Evolutionary conservation across 2,113 vertebrate genomes (phyloP).

Genomic region (Chauna torquata): DNA sequence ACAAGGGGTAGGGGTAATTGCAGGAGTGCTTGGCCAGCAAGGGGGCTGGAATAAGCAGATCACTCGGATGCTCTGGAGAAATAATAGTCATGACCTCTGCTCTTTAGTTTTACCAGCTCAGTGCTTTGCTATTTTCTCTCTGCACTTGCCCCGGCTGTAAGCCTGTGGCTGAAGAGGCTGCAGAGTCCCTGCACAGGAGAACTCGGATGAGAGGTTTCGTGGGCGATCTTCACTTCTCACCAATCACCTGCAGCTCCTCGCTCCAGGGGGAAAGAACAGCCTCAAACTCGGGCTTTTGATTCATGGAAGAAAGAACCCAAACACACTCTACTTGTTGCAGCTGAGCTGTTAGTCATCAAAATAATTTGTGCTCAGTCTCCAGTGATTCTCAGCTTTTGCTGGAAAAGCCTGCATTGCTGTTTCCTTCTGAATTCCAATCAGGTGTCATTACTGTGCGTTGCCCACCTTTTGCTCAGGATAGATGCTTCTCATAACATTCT

Average conservation of each 20-base stretch:
- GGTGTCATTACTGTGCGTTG: neutral
- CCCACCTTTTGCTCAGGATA: conserved; percentile 23
- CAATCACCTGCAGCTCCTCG: neutral
- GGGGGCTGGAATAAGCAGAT: neutral
- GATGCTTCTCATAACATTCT: conserved; percentile 5
- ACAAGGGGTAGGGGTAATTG: neutral
- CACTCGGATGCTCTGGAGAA: neutral
- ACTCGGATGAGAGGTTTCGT: neutral
- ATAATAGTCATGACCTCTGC: neutral
- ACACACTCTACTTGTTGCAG: neutral
- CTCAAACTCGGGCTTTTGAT: neutral
- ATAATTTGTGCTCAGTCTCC: neutral
- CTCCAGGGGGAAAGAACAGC: neutral
- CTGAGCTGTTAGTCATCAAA: neutral
- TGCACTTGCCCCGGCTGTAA: neutral
- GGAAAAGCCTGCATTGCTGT: conserved; percentile 1
- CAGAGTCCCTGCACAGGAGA: neutral
- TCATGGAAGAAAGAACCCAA: neutral
- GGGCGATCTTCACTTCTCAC: neutral
- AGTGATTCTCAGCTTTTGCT: neutral
- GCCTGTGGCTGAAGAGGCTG: neutral
- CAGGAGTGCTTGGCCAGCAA: neutral
- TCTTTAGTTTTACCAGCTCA: neutral
- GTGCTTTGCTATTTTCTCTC: neutral
- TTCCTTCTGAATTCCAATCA: conserved; percentile 53